Percentiles rank a stretch among this genome's conserved stretches.
phyloP scores from a whole-genome alignment of 2,113 vertebrate genomes.

The Delphinapterus leucas region DNA sequence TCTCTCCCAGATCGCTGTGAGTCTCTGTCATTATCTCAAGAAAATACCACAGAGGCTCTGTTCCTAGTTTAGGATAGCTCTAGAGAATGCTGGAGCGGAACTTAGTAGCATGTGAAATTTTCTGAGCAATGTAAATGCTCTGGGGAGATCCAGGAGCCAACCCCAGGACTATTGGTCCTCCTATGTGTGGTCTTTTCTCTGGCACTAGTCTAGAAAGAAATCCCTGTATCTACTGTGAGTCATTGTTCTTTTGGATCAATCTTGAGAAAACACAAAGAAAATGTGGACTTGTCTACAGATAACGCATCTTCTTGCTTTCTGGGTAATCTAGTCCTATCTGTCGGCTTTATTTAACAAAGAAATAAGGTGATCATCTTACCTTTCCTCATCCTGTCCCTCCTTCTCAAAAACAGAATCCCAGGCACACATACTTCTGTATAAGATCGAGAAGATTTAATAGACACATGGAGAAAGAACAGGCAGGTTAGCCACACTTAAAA shows the following conservation, averaged over 20 bases:
- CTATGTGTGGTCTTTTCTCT: neutral
- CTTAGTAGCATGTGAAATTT: neutral
- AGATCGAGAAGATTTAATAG: slow-evolving; percentile 19
- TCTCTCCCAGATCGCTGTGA: neutral
- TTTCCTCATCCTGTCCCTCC: neutral
- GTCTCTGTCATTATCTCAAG: neutral
- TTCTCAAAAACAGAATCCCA: neutral
- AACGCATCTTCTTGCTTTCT: neutral
- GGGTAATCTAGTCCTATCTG: neutral
- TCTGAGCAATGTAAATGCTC: neutral
- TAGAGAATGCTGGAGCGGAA: neutral
- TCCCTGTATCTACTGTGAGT: neutral
- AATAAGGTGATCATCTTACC: neutral
- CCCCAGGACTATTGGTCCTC: neutral
- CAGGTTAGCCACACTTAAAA: slow-evolving; percentile 36
- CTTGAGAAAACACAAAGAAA: neutral
- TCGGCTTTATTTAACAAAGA: neutral
- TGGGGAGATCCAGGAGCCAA: neutral
- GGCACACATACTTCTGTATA: neutral
- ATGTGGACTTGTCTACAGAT: neutral
- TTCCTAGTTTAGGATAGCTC: neutral
- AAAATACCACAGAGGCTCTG: neutral
- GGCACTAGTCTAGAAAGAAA: neutral
- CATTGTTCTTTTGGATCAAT: neutral
- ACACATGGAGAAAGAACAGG: slow-evolving; percentile 34